Evolutionary conservation across 1,140 invertebrate genomes (phyloP).

Genomic region (Drosophila ananassae): DNA sequence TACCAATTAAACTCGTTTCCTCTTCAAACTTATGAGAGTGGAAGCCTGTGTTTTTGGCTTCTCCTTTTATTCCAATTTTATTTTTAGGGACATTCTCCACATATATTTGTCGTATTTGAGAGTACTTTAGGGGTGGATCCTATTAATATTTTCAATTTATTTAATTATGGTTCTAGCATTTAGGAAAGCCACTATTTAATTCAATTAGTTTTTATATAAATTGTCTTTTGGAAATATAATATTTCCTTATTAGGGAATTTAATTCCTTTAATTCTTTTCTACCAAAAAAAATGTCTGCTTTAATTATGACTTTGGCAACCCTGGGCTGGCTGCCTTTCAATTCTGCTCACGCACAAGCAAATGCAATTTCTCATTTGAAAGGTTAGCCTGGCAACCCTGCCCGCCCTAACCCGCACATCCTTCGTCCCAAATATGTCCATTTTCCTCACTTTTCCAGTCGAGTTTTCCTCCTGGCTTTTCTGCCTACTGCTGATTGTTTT

Average conservation of each 20-base stretch:
- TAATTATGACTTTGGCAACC: slow-evolving; percentile 35
- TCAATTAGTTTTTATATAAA: too few relatives aligned
- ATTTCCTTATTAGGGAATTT: too few relatives aligned
- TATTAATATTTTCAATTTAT: too few relatives aligned
- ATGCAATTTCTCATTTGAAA: slow-evolving; percentile 56
- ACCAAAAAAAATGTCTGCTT: slow-evolving; percentile 6
- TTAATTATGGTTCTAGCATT: too few relatives aligned
- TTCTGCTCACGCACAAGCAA: slow-evolving; percentile 32
- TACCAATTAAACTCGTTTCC: slow-evolving; percentile 57
- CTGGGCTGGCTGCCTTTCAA: slow-evolving; percentile 60
- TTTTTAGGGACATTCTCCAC: neutral
- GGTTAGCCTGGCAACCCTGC: slow-evolving; percentile 52
- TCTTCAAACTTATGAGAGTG: slow-evolving; percentile 22
- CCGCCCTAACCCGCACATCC: neutral
- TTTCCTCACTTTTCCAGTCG: slow-evolving; percentile 4
- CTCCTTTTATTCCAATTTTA: neutral
- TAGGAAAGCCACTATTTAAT: too few relatives aligned
- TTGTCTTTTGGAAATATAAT: too few relatives aligned
- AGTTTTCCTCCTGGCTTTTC: neutral
- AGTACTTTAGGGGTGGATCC: neutral
- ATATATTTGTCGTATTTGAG: neutral
- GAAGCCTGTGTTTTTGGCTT: slow-evolving; percentile 14
- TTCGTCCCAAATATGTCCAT: slow-evolving; percentile 7
- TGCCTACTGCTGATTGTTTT: slow-evolving; percentile 42
- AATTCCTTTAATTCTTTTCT: neutral